phyloP scores from a whole-genome alignment of 2,113 vertebrate species.

The Microtus montanus region DNA sequence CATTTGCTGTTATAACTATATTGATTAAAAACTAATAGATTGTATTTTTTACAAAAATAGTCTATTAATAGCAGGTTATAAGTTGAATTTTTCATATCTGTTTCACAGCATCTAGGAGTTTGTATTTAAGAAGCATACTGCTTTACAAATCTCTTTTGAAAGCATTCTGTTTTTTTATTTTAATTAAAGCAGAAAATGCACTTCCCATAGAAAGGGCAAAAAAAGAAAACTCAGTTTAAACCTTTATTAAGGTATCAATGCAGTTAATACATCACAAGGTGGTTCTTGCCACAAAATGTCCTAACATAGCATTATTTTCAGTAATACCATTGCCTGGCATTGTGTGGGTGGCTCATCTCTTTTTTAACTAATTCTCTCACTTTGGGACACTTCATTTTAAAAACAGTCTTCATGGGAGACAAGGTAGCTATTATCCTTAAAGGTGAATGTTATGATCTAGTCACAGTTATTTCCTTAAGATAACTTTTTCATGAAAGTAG shows the following conservation, averaged over 20 bases:
- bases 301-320: neutral
- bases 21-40: conserved; percentile 22
- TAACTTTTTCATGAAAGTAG: conserved; percentile 13
- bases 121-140: conserved; percentile 11
- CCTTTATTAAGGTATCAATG: neutral
- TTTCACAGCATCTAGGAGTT: conserved; percentile 34
- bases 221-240: conserved; percentile 4
- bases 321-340: neutral
- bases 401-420: conserved; percentile 21
- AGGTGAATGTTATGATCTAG: neutral
- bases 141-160: neutral
- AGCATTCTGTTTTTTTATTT: neutral
- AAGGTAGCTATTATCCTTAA: conserved; percentile 1
- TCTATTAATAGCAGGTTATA: neutral
- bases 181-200: conserved; percentile 7
- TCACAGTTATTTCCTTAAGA: conserved; percentile 39
- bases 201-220: conserved; percentile 7
- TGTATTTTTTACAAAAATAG: neutral
- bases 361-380: neutral
- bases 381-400: neutral
- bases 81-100: neutral
- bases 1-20: neutral
- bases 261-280: neutral
- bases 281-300: neutral
- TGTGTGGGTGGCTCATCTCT: neutral